Evolutionary conservation across 2,797 vertebrate species (phyloP).

Genomic region (Rhinophrynus dorsalis): DNA sequence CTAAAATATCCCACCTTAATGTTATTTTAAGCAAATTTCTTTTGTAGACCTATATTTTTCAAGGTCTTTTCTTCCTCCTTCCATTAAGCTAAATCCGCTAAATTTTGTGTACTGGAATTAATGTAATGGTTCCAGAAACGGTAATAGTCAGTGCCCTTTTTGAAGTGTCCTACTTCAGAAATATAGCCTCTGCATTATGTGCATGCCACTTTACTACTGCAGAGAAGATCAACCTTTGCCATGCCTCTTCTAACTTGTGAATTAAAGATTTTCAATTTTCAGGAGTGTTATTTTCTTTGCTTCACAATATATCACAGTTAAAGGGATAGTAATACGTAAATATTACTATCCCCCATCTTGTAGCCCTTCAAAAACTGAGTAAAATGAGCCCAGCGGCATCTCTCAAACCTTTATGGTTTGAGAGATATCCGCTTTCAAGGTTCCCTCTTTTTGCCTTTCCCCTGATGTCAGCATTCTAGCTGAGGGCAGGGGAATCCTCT

Average conservation of each 20-base stretch:
- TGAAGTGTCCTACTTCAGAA: constrained; percentile 50
- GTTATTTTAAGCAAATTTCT: constrained; percentile 61
- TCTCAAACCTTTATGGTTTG: no score
- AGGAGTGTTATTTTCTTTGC: neutral
- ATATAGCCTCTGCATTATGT: constrained; percentile 45
- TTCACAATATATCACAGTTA: no score
- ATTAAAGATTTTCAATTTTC: no score
- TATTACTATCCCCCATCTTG: no score
- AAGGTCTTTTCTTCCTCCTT: constrained; percentile 24
- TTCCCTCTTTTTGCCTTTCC: no score
- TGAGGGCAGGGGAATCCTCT: no score
- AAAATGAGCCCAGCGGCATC: no score
- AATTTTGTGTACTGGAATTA: constrained; percentile 53
- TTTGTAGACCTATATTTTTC: constrained; percentile 37
- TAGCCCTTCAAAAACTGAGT: no score
- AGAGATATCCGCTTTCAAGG: no score
- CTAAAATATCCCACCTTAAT: constrained; percentile 59
- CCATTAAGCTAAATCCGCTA: constrained; percentile 44
- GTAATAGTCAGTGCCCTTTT: constrained; percentile 61
- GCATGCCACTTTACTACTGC: constrained; percentile 25
- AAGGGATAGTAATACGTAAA: no score
- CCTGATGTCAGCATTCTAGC: no score
- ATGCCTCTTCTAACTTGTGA: neutral
- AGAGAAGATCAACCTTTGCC: neutral
- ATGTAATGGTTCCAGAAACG: constrained; percentile 51